Conservation (phyloP, 2,113 vertebrate genomes). For the Dinomys branickii region DNA sequence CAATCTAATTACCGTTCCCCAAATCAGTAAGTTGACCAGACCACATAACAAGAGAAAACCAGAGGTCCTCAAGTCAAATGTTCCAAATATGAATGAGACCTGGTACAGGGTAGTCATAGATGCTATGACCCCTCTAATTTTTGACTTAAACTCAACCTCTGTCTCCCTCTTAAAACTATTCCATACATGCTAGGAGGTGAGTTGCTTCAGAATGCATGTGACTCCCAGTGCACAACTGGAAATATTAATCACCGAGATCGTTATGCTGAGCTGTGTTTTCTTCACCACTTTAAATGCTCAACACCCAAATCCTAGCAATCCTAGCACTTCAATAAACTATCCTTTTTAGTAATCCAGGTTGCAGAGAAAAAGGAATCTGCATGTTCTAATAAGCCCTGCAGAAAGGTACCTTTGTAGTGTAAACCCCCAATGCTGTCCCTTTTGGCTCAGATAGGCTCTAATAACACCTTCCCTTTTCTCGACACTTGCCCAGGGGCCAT, state of each 20-base stretch:
- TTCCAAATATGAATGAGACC: not conserved
- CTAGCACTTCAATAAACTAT: not conserved
- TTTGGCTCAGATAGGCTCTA: not conserved
- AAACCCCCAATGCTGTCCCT: not conserved
- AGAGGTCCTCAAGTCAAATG: not conserved
- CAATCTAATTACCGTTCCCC: not conserved
- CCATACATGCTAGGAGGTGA: not conserved
- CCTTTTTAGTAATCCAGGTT: not conserved
- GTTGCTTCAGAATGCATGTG: not conserved
- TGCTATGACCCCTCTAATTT: not conserved
- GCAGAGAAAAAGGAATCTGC: not conserved
- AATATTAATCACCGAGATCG: constrained; percentile 24
- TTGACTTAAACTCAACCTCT: not conserved
- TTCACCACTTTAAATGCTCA: constrained; percentile 29
- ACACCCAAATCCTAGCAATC: constrained; percentile 4
- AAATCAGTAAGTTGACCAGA: not conserved
- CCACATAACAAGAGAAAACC: not conserved
- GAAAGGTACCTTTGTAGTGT: not conserved
- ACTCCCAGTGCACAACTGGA: not conserved
- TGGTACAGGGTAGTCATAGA: not conserved
- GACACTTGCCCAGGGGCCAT: constrained; percentile 4
- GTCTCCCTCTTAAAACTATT: constrained; percentile 12
- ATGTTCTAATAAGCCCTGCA: not conserved
- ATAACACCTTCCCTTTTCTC: constrained; percentile 13
- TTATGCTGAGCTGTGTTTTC: constrained; percentile 50